Percentiles rank a stretch among this genome's conserved stretches.
These are phyloP conservation scores for Crossaster papposus DNA, from an alignment of 53 echinoderm and acorn worm species.

Conservation along the genomic window DNA sequence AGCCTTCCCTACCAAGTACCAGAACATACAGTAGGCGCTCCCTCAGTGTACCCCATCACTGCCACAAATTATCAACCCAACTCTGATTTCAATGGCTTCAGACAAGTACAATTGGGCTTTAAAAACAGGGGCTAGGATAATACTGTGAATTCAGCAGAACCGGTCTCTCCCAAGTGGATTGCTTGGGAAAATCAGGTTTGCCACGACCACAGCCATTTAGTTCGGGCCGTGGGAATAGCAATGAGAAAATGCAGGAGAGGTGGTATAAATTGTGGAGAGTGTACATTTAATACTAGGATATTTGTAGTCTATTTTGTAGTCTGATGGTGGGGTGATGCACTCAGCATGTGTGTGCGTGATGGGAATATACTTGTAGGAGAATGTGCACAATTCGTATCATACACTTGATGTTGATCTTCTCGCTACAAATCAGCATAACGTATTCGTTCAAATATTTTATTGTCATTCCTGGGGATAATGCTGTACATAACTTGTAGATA, in stretches of 20 bases:
- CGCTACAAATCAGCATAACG: not conserved
- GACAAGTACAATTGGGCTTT: not conserved
- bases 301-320: not conserved
- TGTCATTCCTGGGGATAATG: not conserved
- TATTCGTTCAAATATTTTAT: not conserved
- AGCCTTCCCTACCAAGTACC: not conserved
- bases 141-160: conserved; percentile 33
- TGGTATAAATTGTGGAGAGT: not conserved
- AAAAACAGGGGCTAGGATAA: not conserved
- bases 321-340: not conserved
- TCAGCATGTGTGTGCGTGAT: not conserved
- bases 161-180: not conserved
- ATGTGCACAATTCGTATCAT: not conserved
- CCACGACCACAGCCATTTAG: not conserved
- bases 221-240: not conserved
- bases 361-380: not conserved
- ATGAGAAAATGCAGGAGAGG: not conserved
- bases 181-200: not conserved
- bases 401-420: not conserved
- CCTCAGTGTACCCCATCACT: conserved; percentile 5
- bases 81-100: conserved; percentile 22
- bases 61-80: conserved; percentile 28
- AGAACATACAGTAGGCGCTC: not conserved
- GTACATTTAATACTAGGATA: not conserved
- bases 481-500: too few relatives aligned